Evolutionary conservation across 2,797 vertebrate species (phyloP), one percentile per base, ranked within the genome.

Genomic region (Harpagifer antarcticus): DNA sequence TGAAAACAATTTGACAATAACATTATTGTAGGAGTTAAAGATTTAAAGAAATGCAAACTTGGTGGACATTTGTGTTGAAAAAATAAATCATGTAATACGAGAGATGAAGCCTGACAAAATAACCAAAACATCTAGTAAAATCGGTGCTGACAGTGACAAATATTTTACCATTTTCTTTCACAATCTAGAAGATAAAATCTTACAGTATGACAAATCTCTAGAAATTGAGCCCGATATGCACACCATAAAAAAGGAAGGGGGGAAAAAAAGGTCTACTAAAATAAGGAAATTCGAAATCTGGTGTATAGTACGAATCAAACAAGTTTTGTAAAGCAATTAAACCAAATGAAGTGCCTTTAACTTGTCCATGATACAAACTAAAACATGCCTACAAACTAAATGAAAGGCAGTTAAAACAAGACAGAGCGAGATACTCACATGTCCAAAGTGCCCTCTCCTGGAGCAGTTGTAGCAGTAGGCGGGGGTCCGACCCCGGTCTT

Each of bases 401-500:
- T 47, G 20, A 40, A 9, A n/a, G 54, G 37, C 2, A 20, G 27
- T 27, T 27, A 5, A 27, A 27, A 27, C 27, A 27, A 27, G 27
- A 27, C 27, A 5, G 14, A 40, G 1, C 6, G 15, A 78, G 57
- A 5, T 71, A 89, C 95, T 94, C 83, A 96, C 95, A 20, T 93
- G 85, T 37, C 94, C 94, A 59, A 92, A 94, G 88, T 96, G 95
- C 80, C 94, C 95, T 70, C 64, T 91, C 42, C 15, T 81, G 56
- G 94, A 91, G 70, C 95, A 96, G 93, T 96, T 96, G 83, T 91
- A 94, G 83, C 95, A 96, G 88, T 85, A 95, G n/a, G 84, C 87
- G n/a, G 89, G 78, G 14, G 48, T 88, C 17, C 58, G 76, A 16
- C 42, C 75, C 0, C 8, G 48, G 31, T 80, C 67, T 1, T 83